Conservation (phyloP, 1,140 invertebrate species). For the Muscidifurax raptorellus region DNA sequence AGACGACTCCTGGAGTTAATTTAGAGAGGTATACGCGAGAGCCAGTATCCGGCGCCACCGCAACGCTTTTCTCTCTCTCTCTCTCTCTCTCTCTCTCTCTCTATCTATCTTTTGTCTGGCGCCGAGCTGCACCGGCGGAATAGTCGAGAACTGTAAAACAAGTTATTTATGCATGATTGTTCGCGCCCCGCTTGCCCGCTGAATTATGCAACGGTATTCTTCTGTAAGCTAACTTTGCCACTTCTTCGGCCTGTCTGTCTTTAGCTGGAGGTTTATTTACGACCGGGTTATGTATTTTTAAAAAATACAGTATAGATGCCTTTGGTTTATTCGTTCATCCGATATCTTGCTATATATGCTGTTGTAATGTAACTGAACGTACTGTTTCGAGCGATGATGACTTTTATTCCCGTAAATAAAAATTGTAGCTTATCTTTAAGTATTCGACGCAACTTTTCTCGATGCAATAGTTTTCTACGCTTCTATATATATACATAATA, state of each 20-base stretch:
- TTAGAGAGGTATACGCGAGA: conserved; percentile 11
- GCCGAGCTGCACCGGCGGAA: background rate
- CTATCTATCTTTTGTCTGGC: conserved; percentile 15
- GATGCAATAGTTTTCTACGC: no score
- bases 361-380: no score
- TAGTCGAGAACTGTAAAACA: conserved; percentile 45
- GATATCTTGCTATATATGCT: no score
- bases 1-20: conserved; percentile 48
- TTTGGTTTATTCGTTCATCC: no score
- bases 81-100: background rate
- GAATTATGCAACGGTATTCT: conserved; percentile 25
- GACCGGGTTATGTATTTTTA: no score
- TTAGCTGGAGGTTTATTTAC: no score
- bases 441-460: no score
- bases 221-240: conserved; percentile 15
- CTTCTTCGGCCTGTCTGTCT: conserved; percentile 8
- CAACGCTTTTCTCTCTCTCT: conserved; percentile 24
- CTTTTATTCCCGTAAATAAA: no score
- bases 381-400: no score
- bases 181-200: conserved; percentile 29
- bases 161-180: conserved; percentile 51
- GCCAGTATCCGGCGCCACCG: conserved; percentile 6
- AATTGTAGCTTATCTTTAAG: no score
- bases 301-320: no score
- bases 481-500: no score